Evolutionary conservation across 2,113 vertebrate species (phyloP).

Genomic region (Phoenicopterus ruber): DNA sequence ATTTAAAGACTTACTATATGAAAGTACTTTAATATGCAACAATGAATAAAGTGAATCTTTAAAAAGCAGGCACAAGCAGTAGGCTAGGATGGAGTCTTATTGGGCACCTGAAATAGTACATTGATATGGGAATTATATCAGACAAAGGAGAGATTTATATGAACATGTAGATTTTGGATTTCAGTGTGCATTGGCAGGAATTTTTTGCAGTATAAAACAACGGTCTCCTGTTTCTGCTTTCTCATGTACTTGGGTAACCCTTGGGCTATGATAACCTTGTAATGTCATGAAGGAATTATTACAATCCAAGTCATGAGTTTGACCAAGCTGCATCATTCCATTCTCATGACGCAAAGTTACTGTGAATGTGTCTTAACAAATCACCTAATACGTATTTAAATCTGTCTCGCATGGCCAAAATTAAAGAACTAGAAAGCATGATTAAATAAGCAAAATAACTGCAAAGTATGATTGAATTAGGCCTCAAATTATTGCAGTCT

Average conservation of each 20-base stretch:
- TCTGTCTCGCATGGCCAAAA: neutral
- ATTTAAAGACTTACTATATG: neutral
- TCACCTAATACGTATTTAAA: neutral
- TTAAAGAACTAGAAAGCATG: neutral
- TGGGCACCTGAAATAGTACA: neutral
- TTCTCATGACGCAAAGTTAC: neutral
- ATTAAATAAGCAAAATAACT: neutral
- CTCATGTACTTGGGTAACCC: neutral
- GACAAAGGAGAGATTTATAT: neutral
- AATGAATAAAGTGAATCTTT: neutral
- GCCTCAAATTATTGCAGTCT: neutral
- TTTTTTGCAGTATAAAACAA: neutral
- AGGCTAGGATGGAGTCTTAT: neutral
- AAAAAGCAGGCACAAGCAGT: neutral
- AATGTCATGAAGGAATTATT: neutral
- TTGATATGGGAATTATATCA: neutral
- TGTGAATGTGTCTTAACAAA: neutral
- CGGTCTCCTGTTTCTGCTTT: neutral
- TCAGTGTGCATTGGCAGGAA: neutral
- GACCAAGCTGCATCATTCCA: conserved; percentile 3
- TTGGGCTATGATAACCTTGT: neutral
- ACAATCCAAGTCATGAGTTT: neutral
- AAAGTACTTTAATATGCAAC: neutral
- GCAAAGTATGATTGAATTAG: neutral
- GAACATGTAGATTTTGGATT: neutral